These are phyloP conservation scores for Pedicia rivosa DNA, from an alignment of 2,888 invertebrate species.

Conservation along the genomic window DNA sequence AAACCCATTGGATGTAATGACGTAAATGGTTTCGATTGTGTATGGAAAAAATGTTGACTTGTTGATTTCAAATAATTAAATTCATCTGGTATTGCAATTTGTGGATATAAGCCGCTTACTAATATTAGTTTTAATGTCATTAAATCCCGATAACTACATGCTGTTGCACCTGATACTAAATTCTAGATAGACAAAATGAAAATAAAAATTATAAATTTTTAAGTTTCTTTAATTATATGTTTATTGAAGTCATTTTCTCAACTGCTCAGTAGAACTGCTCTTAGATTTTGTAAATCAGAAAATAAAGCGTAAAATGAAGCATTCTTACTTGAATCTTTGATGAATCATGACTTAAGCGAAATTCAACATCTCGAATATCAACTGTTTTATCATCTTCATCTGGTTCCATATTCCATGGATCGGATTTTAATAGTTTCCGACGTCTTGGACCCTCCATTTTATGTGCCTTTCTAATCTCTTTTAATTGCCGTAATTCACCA, in stretches of 20 bases:
- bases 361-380: slow-evolving; percentile 77
- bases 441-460: slow-evolving; percentile 52
- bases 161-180: slow-evolving; percentile 44
- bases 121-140: slow-evolving; percentile 63
- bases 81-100: slow-evolving; percentile 87
- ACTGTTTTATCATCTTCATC: slow-evolving; percentile 35
- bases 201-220: too few species aligned
- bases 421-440: slow-evolving; percentile 58
- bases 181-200: slow-evolving; percentile 25
- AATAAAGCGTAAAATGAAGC: not conserved
- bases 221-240: too few species aligned
- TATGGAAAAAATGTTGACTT: slow-evolving; percentile 69
- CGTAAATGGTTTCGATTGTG: slow-evolving; percentile 74
- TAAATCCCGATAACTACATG: slow-evolving; percentile 48
- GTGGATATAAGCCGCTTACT: slow-evolving; percentile 87
- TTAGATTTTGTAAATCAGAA: too few species aligned
- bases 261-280: too few species aligned
- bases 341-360: slow-evolving; percentile 62
- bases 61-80: slow-evolving; percentile 74
- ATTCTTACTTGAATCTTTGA: slow-evolving; percentile 44
- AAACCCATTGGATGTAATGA: slow-evolving; percentile 81
- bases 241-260: too few species aligned
- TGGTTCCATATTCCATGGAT: slow-evolving; percentile 45
- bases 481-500: slow-evolving; percentile 78
- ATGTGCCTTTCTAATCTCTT: slow-evolving; percentile 60